Conservation (phyloP, 1,140 invertebrate genomes). For the Ladona fulva region DNA sequence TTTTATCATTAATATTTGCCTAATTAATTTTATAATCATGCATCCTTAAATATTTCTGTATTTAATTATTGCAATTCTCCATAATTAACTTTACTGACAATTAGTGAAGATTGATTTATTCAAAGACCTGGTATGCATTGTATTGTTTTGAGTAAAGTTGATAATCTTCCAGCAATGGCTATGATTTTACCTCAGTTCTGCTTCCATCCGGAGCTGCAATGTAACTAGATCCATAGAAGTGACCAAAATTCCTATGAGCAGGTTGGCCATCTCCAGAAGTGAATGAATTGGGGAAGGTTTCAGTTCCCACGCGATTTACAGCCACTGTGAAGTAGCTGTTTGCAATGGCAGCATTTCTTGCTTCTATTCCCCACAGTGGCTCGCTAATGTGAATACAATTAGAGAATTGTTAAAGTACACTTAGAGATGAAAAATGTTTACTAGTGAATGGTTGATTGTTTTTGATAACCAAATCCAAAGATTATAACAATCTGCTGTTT, state of each 20-base stretch:
- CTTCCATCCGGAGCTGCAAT: conserved; percentile 87
- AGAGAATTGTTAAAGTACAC: not conserved
- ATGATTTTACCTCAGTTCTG: conserved; percentile 63
- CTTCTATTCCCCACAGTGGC: conserved; percentile 92
- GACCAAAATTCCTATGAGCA: conserved; percentile 89
- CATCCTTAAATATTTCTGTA: not conserved
- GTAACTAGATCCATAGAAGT: conserved; percentile 97
- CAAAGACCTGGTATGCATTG: too few species aligned
- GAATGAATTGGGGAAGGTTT: conserved; percentile 84
- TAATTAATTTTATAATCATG: too few species aligned
- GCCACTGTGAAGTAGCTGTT: conserved; percentile 91
- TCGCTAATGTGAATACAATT: conserved; percentile 54
- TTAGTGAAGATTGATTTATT: too few species aligned
- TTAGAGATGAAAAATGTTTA: conserved; percentile 15
- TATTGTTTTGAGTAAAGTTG: too few species aligned
- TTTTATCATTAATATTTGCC: too few species aligned
- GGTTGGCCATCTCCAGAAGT: conserved; percentile 87
- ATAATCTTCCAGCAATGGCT: too few species aligned
- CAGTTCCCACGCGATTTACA: conserved; percentile 94
- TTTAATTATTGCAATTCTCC: not conserved
- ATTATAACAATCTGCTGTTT: too few species aligned
- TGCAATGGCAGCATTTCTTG: conserved; percentile 92
- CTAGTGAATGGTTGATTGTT: too few species aligned
- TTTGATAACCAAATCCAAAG: too few species aligned
- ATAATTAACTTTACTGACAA: too few species aligned